These are phyloP conservation scores for Xanthia icteritia DNA, from an alignment of 2,888 invertebrate species.

Conservation along the genomic window DNA sequence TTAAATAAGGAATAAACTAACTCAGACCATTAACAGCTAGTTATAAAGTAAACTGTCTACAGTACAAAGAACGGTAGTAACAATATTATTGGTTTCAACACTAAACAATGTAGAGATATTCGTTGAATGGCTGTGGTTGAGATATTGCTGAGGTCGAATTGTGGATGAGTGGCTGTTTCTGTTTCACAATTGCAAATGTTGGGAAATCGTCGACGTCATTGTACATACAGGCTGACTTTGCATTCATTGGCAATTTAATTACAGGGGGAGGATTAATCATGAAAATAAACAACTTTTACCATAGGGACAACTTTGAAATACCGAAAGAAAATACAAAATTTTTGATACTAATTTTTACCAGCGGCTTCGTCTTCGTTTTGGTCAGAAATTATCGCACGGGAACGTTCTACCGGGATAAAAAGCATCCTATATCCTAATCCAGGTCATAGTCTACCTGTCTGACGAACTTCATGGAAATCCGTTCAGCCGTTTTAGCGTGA, in stretches of 20 bases:
- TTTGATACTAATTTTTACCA: too few relatives aligned
- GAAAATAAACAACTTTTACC: too few relatives aligned
- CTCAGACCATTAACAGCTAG: background rate
- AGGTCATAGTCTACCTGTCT: too few relatives aligned
- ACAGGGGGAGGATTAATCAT: too few relatives aligned
- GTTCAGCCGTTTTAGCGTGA: too few relatives aligned
- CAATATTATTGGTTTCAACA: constrained; percentile 23
- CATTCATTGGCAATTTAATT: background rate
- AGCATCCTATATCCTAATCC: too few relatives aligned
- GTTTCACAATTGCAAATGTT: background rate
- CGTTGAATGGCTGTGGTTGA: background rate
- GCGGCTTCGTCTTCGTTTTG: too few relatives aligned
- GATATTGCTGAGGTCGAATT: background rate
- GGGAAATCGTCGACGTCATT: background rate
- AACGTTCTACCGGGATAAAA: too few relatives aligned
- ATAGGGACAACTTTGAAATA: background rate
- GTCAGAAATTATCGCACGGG: too few relatives aligned
- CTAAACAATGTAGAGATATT: constrained; percentile 3
- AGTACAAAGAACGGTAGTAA: constrained; percentile 29
- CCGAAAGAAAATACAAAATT: background rate
- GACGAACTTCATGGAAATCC: too few relatives aligned
- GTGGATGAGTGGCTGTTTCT: background rate
- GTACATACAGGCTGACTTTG: background rate
- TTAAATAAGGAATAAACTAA: background rate
- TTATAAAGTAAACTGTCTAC: constrained; percentile 23